These are phyloP conservation scores for Nasonovia ribisnigri DNA, from an alignment of 2,888 invertebrate species.

Conservation along the genomic window DNA sequence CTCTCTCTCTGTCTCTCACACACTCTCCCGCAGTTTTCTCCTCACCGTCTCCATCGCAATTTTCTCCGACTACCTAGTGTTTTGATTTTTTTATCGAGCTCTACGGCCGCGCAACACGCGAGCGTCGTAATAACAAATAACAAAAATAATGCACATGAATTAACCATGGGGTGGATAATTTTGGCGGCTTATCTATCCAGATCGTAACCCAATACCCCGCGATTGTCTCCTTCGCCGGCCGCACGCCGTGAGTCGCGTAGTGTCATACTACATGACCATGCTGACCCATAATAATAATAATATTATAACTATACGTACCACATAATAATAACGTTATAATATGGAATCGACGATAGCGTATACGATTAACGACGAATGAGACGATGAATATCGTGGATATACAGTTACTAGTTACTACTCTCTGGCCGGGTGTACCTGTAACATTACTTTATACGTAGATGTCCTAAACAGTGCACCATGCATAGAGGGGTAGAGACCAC, in stretches of 20 bases:
- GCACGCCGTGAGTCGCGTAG: background rate
- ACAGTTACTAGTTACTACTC: background rate
- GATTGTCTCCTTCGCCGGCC: background rate
- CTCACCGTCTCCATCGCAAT: background rate
- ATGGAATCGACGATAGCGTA: background rate
- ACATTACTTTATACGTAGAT: no score
- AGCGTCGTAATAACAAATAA: background rate
- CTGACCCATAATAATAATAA: background rate
- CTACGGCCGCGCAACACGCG: background rate
- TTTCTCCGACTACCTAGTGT: constrained; percentile 3
- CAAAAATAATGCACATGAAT: constrained; percentile 36
- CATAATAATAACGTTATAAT: background rate
- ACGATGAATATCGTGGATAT: background rate
- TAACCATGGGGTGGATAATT: constrained; percentile 32
- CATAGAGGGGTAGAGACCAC: background rate
- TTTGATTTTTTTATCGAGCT: background rate
- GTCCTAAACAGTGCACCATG: no score
- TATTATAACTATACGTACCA: background rate
- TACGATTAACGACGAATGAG: no score
- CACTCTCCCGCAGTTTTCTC: background rate
- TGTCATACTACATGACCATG: no score
- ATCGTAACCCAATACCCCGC: background rate
- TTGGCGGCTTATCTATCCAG: constrained; percentile 9
- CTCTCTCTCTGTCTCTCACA: background rate
- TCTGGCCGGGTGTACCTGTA: background rate